Conservation (phyloP, 2,797 vertebrate species). For the Ciconia nigra region DNA sequence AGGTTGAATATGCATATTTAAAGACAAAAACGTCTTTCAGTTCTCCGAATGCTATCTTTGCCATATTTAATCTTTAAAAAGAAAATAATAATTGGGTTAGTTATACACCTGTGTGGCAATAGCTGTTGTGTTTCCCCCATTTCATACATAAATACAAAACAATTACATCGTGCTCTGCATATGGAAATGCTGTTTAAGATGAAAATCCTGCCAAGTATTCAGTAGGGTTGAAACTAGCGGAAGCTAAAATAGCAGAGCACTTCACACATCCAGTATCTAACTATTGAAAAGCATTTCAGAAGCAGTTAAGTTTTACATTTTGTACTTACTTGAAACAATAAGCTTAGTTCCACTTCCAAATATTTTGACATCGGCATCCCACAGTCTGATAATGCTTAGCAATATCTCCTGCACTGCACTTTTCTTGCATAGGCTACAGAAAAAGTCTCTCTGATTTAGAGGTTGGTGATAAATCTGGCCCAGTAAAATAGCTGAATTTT, state of each 20-base stretch:
- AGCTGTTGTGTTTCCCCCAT: background rate
- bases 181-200: background rate
- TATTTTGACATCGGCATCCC: background rate
- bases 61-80: background rate
- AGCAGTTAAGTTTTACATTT: background rate
- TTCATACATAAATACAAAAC: background rate
- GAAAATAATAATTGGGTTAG: background rate
- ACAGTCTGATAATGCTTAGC: conserved; percentile 2
- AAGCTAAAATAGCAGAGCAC: background rate
- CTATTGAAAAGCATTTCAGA: background rate
- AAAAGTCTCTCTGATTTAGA: background rate
- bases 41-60: background rate
- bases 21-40: background rate
- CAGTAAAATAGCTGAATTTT: background rate
- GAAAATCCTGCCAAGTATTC: background rate
- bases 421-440: background rate
- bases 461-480: background rate
- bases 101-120: background rate
- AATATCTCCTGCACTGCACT: background rate
- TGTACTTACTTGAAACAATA: conserved; percentile 53
- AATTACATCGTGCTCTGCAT: background rate
- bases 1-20: background rate
- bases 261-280: background rate
- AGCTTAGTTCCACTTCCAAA: conserved; percentile 65
- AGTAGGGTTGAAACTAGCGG: background rate